Conservation (phyloP, 2,888 invertebrate genomes). For the Pachliopta kotzebuea region DNA sequence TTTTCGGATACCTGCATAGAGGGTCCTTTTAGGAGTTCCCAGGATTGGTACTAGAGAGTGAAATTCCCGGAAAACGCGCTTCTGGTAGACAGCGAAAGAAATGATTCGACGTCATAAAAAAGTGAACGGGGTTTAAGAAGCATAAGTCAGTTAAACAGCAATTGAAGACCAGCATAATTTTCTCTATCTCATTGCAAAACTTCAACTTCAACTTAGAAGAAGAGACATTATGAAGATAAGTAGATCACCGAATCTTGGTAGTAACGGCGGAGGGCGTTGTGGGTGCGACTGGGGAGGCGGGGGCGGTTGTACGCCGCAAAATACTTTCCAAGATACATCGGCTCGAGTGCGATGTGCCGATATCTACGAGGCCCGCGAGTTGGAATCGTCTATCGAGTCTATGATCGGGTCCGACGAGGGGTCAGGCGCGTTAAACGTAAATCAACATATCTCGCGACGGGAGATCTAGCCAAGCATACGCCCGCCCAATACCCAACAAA, state of each 20-base stretch:
- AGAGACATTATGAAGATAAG: slow-evolving; percentile 52
- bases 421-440: slow-evolving; percentile 80
- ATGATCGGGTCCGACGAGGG: slow-evolving; percentile 75
- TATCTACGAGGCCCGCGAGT: slow-evolving; percentile 71
- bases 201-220: too few relatives aligned
- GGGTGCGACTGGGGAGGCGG: slow-evolving; percentile 44
- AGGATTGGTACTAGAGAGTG: too few relatives aligned
- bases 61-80: too few relatives aligned
- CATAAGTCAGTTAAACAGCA: too few relatives aligned
- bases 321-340: slow-evolving; percentile 77
- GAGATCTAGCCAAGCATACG: slow-evolving; percentile 74
- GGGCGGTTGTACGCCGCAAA: slow-evolving; percentile 57
- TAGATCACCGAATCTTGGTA: slow-evolving; percentile 67
- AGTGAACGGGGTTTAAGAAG: too few relatives aligned
- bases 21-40: slow-evolving; percentile 41
- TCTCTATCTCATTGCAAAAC: too few relatives aligned
- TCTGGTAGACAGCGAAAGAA: too few relatives aligned
- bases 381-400: slow-evolving; percentile 77
- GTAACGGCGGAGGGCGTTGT: slow-evolving; percentile 49
- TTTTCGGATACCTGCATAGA: too few relatives aligned
- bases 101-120: too few relatives aligned
- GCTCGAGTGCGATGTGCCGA: slow-evolving; percentile 77
- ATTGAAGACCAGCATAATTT: too few relatives aligned
- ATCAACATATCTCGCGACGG: slow-evolving; percentile 80
- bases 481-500: slow-evolving; percentile 60